These are phyloP conservation scores for Scaptomyza pallida DNA, from an alignment of 1,140 invertebrate species.

Conservation along the genomic window DNA sequence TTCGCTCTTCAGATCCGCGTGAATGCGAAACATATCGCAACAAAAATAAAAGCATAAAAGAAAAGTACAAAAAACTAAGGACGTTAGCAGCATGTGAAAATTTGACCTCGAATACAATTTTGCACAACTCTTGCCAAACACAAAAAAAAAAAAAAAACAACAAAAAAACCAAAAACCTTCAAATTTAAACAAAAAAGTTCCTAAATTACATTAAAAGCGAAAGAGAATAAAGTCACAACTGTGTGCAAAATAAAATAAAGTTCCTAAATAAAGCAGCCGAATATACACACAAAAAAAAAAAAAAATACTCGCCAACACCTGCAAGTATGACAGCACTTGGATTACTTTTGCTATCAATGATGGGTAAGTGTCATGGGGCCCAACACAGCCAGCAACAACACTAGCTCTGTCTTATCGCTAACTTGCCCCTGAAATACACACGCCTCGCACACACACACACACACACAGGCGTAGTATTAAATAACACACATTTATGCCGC, in stretches of 20 bases:
- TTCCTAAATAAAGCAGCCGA: conserved; percentile 33
- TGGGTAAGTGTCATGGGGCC: conserved; percentile 69
- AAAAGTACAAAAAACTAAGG: neutral
- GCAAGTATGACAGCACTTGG: conserved; percentile 74
- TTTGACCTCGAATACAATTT: conserved; percentile 39
- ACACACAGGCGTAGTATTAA: neutral
- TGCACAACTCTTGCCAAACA: conserved; percentile 70
- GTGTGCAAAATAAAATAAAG: conserved; percentile 14
- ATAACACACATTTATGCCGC: neutral
- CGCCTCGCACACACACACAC: conserved; percentile 5
- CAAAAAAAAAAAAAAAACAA: conserved; percentile 49
- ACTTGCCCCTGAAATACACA: conserved; percentile 33
- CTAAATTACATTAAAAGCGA: neutral
- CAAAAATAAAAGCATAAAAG: conserved; percentile 3
- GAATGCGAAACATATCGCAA: conserved; percentile 49
- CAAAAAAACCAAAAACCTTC: conserved; percentile 43
- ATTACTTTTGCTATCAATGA: conserved; percentile 82
- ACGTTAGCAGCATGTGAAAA: conserved; percentile 36
- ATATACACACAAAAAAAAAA: neutral
- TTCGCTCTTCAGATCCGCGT: conserved; percentile 58
- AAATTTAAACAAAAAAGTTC: conserved; percentile 74
- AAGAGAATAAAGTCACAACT: conserved; percentile 3
- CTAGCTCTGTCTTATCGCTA: conserved; percentile 46
- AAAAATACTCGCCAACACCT: conserved; percentile 17
- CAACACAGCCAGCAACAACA: neutral